phyloP scores from a whole-genome alignment of 1,140 invertebrate species.

The Hesperophylax magnus region DNA sequence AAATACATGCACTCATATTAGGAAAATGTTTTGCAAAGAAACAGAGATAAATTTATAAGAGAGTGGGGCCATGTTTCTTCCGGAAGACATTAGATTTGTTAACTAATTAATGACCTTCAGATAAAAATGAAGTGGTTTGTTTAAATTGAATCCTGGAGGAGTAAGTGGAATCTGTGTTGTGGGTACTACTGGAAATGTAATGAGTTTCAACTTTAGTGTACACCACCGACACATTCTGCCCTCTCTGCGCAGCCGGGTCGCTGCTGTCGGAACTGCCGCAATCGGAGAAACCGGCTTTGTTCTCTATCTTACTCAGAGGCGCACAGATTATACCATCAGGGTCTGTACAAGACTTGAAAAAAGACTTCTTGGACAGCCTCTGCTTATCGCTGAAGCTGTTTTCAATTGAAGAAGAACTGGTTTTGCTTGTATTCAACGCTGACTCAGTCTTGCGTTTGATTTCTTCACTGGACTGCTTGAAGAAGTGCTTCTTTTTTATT shows the following conservation, averaged over 20 bases:
- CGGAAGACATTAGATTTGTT: too few species aligned
- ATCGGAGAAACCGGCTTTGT: neutral
- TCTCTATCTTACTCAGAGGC: neutral
- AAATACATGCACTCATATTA: too few species aligned
- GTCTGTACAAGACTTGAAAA: neutral
- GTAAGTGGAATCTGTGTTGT: conserved; percentile 1
- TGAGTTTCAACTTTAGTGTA: conserved; percentile 33
- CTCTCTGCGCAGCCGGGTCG: neutral
- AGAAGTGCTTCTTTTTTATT: conserved; percentile 14
- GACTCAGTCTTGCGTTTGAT: conserved; percentile 24
- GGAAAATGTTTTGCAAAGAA: too few species aligned
- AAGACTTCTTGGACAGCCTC: conserved; percentile 1
- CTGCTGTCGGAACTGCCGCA: neutral
- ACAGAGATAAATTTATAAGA: too few species aligned
- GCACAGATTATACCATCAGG: neutral
- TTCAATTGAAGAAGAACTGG: conserved; percentile 41
- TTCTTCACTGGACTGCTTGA: conserved; percentile 27
- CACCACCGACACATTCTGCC: neutral
- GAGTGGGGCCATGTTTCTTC: too few species aligned
- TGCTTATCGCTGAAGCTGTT: conserved; percentile 16
- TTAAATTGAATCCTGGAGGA: neutral
- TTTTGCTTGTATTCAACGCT: conserved; percentile 18
- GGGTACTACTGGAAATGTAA: neutral
- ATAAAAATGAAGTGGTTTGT: conserved; percentile 3
- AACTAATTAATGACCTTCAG: neutral